Base-by-base conservation (phyloP, 2,888 invertebrate species). In the Tetragnatha montana region DNA sequence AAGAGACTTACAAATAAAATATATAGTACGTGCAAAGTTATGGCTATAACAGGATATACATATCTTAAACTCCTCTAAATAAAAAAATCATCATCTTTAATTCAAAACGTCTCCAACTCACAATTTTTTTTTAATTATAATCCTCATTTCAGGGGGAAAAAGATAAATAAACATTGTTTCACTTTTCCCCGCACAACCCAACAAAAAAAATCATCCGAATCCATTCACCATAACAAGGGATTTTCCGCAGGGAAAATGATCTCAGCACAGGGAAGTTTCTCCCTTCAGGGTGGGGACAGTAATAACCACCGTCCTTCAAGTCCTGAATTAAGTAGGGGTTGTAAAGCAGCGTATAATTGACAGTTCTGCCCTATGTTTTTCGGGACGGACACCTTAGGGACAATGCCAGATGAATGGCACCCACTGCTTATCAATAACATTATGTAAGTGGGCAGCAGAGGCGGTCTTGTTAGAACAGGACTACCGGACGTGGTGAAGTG, bases 331-430 rank as follows among this genome's bases (percentile, higher is more conserved):
- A 90, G 87, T 87, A 87, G 87, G 49, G 82, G 90, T 90, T 87
- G 87, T 90, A 90, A 90, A 90, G 83, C 81, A 90, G 51, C 73
- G 35, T 75, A 81, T 90, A 90, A 90, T 90, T 90, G 90, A 90
- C 90, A 90, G 90, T 80, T 87, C 80, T 35, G 75, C 84, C 87
- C 83, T 82, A 73, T 74, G 89, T 81, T 85, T 85, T 68, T 75
- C 50, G 35, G 51, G 74, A 81, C 76, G 76, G 80, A 84, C 80
- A 68, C 78, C 89, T 76, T 70, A 76, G 81, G 80, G 85, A 85
- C 85, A 81, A 68, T 49, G 68, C 49, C 74, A 88, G 88, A 88
- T 83, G 83, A 88, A 88, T 88, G 79, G 83, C 51, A 50, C 74
- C 83, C 79, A 49, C 21, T 68, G n/a, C 78, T 71, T 73, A 88